Evolutionary conservation across 2,888 invertebrate species (phyloP).

Genomic region (Orthosia gothica): DNA sequence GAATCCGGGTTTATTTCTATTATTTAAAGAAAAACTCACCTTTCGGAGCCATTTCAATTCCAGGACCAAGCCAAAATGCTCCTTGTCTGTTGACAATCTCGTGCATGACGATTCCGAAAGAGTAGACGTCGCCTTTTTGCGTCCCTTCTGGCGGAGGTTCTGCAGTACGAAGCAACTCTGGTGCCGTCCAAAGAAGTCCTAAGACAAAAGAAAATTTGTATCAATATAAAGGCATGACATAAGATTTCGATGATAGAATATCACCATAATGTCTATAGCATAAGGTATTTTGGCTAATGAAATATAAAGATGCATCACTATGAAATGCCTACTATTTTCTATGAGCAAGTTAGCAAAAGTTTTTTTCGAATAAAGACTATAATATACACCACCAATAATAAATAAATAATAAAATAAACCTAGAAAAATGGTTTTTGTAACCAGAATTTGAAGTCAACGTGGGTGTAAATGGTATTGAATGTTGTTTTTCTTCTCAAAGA

Average conservation of each 20-base stretch:
- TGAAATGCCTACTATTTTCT: background rate
- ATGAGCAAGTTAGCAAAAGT: background rate
- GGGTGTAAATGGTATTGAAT: constrained; percentile 20
- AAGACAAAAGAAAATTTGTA: background rate
- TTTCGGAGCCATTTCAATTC: constrained; percentile 92
- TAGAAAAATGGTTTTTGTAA: background rate
- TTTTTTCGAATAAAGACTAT: background rate
- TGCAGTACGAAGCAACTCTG: constrained; percentile 95
- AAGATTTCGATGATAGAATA: background rate
- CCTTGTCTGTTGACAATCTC: constrained; percentile 98
- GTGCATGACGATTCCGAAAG: constrained; percentile 98
- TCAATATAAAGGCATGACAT: background rate
- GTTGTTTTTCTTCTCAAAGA: constrained; percentile 26
- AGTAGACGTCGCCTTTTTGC: constrained; percentile 98
- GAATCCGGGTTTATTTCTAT: background rate
- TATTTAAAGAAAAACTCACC: constrained; percentile 90
- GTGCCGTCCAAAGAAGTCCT: constrained; percentile 98
- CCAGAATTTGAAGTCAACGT: background rate
- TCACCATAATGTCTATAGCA: background rate
- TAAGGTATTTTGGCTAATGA: no score
- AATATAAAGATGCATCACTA: no score
- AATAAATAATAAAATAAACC: background rate
- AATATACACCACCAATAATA: background rate
- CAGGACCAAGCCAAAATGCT: constrained; percentile 95
- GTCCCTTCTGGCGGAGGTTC: constrained; percentile 94